Evolutionary conservation across 1,140 invertebrate genomes (phyloP).

Genomic region (Helicoverpa armigera): DNA sequence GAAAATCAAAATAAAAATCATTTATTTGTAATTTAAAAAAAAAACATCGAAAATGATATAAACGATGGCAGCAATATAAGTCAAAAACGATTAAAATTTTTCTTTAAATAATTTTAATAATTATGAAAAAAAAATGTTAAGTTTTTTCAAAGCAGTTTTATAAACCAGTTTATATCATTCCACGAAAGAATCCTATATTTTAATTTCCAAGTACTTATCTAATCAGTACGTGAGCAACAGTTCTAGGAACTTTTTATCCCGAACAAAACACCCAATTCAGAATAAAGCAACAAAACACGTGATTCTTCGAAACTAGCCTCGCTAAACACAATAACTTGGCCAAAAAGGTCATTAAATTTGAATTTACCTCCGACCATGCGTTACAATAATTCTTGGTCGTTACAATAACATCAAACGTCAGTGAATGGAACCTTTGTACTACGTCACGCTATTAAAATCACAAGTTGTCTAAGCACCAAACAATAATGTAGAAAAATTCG

Average conservation of each 20-base stretch:
- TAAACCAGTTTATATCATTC: too few relatives aligned
- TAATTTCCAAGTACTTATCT: not conserved
- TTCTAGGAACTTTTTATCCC: not conserved
- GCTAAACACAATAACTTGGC: constrained; percentile 32
- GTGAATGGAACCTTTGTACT: constrained; percentile 61
- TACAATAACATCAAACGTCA: constrained; percentile 42
- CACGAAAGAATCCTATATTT: too few relatives aligned
- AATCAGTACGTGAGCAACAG: not conserved
- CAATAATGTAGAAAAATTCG: constrained; percentile 79
- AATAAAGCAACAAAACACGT: not conserved
- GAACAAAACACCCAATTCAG: constrained; percentile 13
- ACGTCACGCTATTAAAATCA: constrained; percentile 72
- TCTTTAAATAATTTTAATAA: too few relatives aligned
- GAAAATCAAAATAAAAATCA: too few relatives aligned
- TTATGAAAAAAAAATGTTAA: too few relatives aligned
- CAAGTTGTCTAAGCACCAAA: constrained; percentile 62
- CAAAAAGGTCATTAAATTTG: constrained; percentile 44
- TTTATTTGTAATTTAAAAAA: too few relatives aligned
- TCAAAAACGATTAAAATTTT: too few relatives aligned
- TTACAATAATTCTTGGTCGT: constrained; percentile 36
- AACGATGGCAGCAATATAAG: too few relatives aligned
- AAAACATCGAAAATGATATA: too few relatives aligned
- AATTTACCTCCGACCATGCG: constrained; percentile 34
- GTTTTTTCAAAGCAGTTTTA: too few relatives aligned
- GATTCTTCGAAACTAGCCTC: constrained; percentile 5